Base-by-base conservation (phyloP, 2,113 vertebrate species). In the Blennius ocellaris region DNA sequence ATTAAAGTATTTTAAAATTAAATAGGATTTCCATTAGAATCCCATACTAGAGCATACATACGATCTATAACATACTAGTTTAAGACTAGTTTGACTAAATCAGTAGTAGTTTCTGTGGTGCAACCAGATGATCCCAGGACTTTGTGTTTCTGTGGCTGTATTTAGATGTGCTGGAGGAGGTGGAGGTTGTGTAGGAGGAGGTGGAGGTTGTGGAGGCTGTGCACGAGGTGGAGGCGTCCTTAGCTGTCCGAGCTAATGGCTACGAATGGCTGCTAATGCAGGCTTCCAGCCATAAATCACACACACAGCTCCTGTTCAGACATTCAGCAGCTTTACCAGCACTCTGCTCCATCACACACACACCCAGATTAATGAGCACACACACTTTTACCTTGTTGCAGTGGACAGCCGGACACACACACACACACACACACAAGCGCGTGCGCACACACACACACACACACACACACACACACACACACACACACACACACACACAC, bases 301-400 rank as follows among this genome's bases (percentile, higher is more conserved):
- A 78, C 8, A 57, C 83, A 62, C 75, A 56, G 76, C 59, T 8
- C 87, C 89, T 78, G 87, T 86, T 90, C 76, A 85, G 89, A 92
- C 90, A 89, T 89, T 87, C 88, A 84, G 83, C 87, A 89, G 90
- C 91, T 94, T 87, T 89, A 83, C 89, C 72, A 66, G 51, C 74
- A 80, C 83, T 86, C 75, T 68, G 73, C 79, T 87, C 84, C 74
- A 81, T 89, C 87, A 82, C 75, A 70, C 56, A 70, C 56, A 12
- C 76, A 7, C 63, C 1, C 62, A 90, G 94, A 93, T 93, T 93
- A 94, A 94, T 92, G 93, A 90, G 82, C 77, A 69, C 78, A 83
- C 82, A 59, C 79, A 84, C 89, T 82, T 90, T 92, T 93, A 89
- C 84, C 89, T 92, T 81, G 80, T 86, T 73, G 53, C 50, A 67